Conservation (phyloP, 2,797 vertebrate genomes). For the Catamblyrhynchus diadema region DNA sequence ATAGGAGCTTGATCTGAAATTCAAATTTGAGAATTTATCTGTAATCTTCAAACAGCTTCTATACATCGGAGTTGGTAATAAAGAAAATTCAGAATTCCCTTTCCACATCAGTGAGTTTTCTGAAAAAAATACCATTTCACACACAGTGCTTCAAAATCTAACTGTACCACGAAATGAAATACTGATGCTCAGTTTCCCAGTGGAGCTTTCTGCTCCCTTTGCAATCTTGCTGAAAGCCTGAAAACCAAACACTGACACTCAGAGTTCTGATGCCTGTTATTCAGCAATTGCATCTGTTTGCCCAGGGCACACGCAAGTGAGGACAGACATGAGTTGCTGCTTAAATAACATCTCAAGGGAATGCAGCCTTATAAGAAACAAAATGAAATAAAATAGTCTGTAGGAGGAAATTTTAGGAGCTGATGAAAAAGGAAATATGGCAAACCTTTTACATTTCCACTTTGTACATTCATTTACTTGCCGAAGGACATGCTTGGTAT, state of each 20-base stretch:
- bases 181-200: slow-evolving; percentile 30
- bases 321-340: neutral
- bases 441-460: neutral
- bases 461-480: neutral
- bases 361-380: neutral
- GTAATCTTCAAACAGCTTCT: neutral
- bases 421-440: neutral
- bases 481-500: neutral
- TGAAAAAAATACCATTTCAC: neutral
- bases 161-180: slow-evolving; percentile 12
- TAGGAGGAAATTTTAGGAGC: neutral
- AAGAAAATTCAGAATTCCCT: neutral
- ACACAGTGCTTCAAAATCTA: slow-evolving; percentile 12
- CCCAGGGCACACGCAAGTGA: neutral
- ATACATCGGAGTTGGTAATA: neutral
- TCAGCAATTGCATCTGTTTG: neutral
- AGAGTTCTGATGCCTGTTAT: slow-evolving; percentile 18
- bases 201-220: slow-evolving; percentile 24
- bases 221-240: slow-evolving; percentile 40
- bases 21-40: neutral
- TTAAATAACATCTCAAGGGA: slow-evolving; percentile 12
- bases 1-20: neutral
- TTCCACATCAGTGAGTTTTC: neutral
- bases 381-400: slow-evolving; percentile 1
- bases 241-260: slow-evolving; percentile 33